phyloP scores from a whole-genome alignment of 2,888 invertebrate species.

The Cheilosia vulpina region DNA sequence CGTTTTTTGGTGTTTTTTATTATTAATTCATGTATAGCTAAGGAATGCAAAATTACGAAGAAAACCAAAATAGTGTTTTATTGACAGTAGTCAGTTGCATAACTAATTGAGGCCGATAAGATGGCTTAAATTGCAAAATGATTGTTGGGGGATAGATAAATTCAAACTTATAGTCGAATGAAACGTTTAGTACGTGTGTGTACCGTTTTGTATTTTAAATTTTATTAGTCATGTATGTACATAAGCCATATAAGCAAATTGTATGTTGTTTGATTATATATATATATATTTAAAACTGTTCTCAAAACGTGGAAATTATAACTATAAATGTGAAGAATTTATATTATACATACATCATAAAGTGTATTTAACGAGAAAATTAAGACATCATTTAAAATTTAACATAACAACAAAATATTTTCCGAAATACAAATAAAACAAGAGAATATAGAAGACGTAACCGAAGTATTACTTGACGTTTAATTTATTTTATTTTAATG shows the following conservation, averaged over 20 bases:
- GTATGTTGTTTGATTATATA: conserved; percentile 20
- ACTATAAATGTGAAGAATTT: conserved; percentile 51
- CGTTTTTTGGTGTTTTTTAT: conserved; percentile 59
- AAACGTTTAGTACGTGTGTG: conserved; percentile 1
- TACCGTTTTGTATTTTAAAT: conserved; percentile 31
- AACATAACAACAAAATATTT: conserved; percentile 52
- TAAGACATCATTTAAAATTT: conserved; percentile 39
- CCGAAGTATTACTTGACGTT: neutral
- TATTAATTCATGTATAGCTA: conserved; percentile 35
- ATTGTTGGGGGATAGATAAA: neutral
- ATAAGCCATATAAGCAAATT: conserved; percentile 5
- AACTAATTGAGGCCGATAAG: conserved; percentile 23
- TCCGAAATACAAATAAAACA: conserved; percentile 37
- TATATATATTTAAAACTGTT: conserved; percentile 3
- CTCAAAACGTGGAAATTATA: conserved; percentile 7
- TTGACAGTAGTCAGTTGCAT: conserved; percentile 58
- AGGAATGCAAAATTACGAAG: neutral
- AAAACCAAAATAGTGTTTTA: conserved; percentile 15
- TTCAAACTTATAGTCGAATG: conserved; percentile 17
- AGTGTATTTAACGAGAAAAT: conserved; percentile 19
- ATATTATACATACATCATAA: conserved; percentile 32
- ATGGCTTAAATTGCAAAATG: neutral
- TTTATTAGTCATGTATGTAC: conserved; percentile 45
- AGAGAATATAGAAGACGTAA: conserved; percentile 1
- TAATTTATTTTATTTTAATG: conserved; percentile 11